Evolutionary conservation across 1,140 invertebrate species (phyloP).

Genomic region (Sycophila sp.): DNA sequence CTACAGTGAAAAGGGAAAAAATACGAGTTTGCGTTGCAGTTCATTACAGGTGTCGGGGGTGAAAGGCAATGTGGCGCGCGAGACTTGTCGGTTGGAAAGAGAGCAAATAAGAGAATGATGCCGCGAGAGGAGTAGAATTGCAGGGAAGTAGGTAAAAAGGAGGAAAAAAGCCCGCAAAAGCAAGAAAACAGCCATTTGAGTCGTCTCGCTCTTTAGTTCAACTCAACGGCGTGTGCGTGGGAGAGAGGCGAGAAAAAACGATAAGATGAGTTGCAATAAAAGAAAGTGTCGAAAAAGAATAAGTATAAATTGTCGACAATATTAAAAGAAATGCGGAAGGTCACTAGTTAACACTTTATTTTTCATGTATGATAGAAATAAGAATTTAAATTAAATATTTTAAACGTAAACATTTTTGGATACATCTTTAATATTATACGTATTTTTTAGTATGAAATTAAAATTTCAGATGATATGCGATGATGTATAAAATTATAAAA

Average conservation of each 20-base stretch:
- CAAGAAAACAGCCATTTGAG: neutral
- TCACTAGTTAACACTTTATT: too few relatives aligned
- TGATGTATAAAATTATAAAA: too few relatives aligned
- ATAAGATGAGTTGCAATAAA: neutral
- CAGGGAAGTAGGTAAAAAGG: neutral
- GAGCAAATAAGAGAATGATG: conserved; percentile 16
- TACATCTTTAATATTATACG: too few relatives aligned
- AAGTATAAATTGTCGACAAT: too few relatives aligned
- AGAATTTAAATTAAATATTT: too few relatives aligned
- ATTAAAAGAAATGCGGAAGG: too few relatives aligned
- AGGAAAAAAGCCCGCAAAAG: neutral
- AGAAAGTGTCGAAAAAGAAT: neutral
- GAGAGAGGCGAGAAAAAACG: neutral
- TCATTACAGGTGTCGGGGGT: conserved; percentile 1
- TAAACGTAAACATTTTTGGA: too few relatives aligned
- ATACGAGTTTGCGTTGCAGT: conserved; percentile 7
- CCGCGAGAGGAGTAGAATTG: neutral
- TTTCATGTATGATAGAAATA: too few relatives aligned
- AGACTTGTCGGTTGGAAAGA: neutral
- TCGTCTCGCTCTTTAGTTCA: neutral
- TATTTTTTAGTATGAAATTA: too few relatives aligned
- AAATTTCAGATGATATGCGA: too few relatives aligned
- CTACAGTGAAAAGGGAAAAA: neutral
- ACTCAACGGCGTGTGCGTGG: neutral
- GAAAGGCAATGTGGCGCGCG: neutral